These are phyloP conservation scores for Acrossocheilus wenchowensis DNA, from an alignment of 2,797 vertebrate species.

Conservation along the genomic window DNA sequence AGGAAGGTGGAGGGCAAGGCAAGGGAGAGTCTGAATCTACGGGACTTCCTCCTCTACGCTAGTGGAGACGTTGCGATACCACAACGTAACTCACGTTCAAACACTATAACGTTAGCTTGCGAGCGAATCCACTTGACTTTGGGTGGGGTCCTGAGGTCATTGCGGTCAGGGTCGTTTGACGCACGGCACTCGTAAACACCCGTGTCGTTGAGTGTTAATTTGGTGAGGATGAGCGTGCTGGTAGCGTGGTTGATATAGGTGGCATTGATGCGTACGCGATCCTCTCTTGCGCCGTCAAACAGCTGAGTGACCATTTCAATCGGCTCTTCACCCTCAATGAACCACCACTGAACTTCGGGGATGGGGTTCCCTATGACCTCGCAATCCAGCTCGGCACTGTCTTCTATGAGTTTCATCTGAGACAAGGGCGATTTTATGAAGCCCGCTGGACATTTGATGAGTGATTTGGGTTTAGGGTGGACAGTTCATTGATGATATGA, in stretches of 20 bases:
- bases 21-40: constrained; percentile 62
- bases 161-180: constrained; percentile 94
- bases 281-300: constrained; percentile 87
- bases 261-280: constrained; percentile 87
- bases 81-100: constrained; percentile 91
- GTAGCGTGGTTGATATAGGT: constrained; percentile 87
- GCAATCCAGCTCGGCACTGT: constrained; percentile 86
- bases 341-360: constrained; percentile 97
- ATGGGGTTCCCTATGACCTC: constrained; percentile 90
- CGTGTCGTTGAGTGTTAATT: constrained; percentile 82
- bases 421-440: constrained; percentile 91
- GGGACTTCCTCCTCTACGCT: constrained; percentile 65
- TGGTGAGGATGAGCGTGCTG: constrained; percentile 83
- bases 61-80: constrained; percentile 61
- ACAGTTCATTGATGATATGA: constrained; percentile 43
- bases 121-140: constrained; percentile 98
- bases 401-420: constrained; percentile 81
- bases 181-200: constrained; percentile 95
- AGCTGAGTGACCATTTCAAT: constrained; percentile 84
- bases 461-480: constrained; percentile 68
- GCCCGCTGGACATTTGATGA: constrained; percentile 78
- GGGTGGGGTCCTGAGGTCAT: constrained; percentile 90
- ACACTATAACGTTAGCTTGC: constrained; percentile 92
- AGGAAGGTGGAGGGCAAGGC: constrained; percentile 40
- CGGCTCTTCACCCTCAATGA: constrained; percentile 82